Evolutionary conservation across 2,888 invertebrate genomes (phyloP), one percentile per base, ranked within the genome.

Genomic region (Macrophya annulata): DNA sequence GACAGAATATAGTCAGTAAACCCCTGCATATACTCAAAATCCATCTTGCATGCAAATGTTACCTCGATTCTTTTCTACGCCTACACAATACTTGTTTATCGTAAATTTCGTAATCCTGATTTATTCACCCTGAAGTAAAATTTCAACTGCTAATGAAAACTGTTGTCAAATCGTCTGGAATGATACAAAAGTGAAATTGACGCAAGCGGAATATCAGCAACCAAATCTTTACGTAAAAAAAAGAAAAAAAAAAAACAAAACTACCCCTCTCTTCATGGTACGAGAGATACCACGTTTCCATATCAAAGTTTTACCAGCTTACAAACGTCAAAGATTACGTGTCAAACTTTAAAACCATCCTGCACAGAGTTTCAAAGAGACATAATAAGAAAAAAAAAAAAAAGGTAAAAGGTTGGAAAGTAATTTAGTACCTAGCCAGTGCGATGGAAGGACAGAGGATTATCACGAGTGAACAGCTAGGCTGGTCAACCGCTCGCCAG

Each of bases 381-480:
- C 17, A 21, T 21, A 55, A 4, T 17, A 6, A 55, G 31, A 43
- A 43, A 43, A 40, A 81, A 21, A 43, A 43, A 43, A 40, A 81
- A 21, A 15, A 15, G 43, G 21, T 12, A 43, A 40, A 62, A 25
- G 59, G n/a, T 81, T 43, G 3, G 21, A 43, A 62, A 21, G 40
- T 81, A 81, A 81, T 81, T 81, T 40, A 81, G 81, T 81, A 40
- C 51, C 55, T 81, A 77, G 62, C 21, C 62, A 21, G 43, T 17
- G n/a, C 43, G 81, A 81, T 81, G 43, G 43, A 40, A 81, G 43
- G 62, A 81, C 81, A 43, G 62, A 62, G n/a, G 62, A 81, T 62
- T 81, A 81, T 59, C 81, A 81, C 81, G 81, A 81, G 59, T 81
- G 81, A 59, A 62, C 62, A 40, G 81, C 48, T 31, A 48, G 55